Base-by-base conservation (phyloP, 35 echinoderm and acorn worm genomes). In the Acanthaster planci region DNA sequence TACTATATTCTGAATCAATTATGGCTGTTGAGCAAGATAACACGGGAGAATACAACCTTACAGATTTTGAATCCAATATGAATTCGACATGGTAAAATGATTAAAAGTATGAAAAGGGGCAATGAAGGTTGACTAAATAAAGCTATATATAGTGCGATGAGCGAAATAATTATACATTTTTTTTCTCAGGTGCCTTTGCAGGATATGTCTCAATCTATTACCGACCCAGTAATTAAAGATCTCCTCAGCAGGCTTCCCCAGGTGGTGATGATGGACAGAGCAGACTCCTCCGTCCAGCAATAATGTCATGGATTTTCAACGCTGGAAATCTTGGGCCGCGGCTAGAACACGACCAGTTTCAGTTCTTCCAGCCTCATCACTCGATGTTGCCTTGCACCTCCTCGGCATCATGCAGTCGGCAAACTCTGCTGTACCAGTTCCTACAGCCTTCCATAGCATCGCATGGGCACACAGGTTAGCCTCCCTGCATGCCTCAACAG, bases 391-490 rank as follows among this genome's bases (percentile, higher is more conserved):
- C 5, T 29, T 60, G 57, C 19, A 60, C 57, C 57, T 60, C 4
- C 17, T 60, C 18, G 19, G 57, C 57, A 29, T 60, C 57, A 7
- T 60, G 57, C 57, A 60, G 26, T 7, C 57, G 19, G 17, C 57
- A 22, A 60, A 60, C 57, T 7, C 57, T 22, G 57, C 19, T 7
- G 4, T 18, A 7, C 57, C 42, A 47, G 42, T 47, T 6, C 12
- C 42, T 12, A 47, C 42, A 6, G 57, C 57, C 5, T 60, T 60
- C 57, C 26, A 60, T 29, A 60, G 57, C 19, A 60, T 60, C 17
- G 57, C 57, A 60, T 60, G 57, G 57, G 57, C 57, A 60, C 57
- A 60, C 57, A 60, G 57, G 57, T 60, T 47, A 47, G 42, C 42
- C 17, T 60, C 57, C 19, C 17, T 29, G 18, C 18, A 60, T 5